phyloP scores from a whole-genome alignment of 1,140 invertebrate species.

The Odontomachus brunneus region DNA sequence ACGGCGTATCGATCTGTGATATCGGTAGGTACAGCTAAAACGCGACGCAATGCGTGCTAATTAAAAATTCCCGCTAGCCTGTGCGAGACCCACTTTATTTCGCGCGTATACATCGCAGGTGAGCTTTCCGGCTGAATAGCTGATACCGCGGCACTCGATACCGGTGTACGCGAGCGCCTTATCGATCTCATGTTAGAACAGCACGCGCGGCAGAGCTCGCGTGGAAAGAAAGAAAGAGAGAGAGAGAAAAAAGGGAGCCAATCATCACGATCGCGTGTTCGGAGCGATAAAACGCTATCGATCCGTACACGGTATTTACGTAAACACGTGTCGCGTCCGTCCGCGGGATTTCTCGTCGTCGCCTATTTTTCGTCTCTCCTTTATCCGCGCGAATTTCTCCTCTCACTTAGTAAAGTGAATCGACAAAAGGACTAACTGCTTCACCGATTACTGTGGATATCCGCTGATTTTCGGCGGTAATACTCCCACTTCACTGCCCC shows the following conservation, averaged over 20 bases:
- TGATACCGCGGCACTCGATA: conserved; percentile 26
- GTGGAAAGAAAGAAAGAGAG: conserved; percentile 18
- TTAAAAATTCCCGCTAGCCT: conserved; percentile 50
- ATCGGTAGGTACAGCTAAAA: background rate
- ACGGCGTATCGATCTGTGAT: background rate
- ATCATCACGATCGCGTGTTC: conserved; percentile 67
- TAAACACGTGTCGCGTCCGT: conserved; percentile 46
- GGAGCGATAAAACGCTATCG: conserved; percentile 59
- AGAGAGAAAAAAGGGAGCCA: conserved; percentile 24
- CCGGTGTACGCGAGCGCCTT: conserved; percentile 38
- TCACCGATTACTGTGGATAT: too few relatives aligned
- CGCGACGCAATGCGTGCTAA: conserved; percentile 3
- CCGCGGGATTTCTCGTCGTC: background rate
- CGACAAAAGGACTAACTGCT: too few relatives aligned
- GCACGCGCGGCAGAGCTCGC: background rate
- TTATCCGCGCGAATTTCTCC: conserved; percentile 1
- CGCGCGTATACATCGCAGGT: background rate
- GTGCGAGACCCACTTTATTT: conserved; percentile 2
- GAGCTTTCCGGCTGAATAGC: background rate
- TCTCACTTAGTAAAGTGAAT: too few relatives aligned
- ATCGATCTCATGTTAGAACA: conserved; percentile 37
- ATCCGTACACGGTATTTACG: conserved; percentile 36
- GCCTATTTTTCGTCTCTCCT: background rate
- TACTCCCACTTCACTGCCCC: too few relatives aligned
- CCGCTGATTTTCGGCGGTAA: too few relatives aligned